Conservation (phyloP, 2,113 vertebrate species). For the Ciconia stormi region DNA sequence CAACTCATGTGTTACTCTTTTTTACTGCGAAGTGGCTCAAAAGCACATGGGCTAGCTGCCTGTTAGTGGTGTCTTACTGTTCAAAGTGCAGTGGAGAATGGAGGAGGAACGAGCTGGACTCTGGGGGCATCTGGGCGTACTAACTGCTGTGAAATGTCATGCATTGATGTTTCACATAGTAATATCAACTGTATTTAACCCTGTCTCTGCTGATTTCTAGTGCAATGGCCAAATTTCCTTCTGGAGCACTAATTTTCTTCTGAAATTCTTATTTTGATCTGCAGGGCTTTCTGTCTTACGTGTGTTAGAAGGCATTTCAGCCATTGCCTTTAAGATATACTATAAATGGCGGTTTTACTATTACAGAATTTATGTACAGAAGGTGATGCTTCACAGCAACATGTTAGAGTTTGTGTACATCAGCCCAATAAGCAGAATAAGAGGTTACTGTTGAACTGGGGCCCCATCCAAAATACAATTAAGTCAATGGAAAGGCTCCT, state of each 20-base stretch:
- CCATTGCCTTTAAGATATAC: neutral
- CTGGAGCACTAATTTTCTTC: neutral
- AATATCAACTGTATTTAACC: slow-evolving; percentile 19
- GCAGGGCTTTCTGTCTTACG: neutral
- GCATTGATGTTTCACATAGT: slow-evolving; percentile 41
- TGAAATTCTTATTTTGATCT: neutral
- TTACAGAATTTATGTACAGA: neutral
- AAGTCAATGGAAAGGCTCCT: neutral
- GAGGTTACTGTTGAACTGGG: neutral
- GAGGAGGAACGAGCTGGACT: slow-evolving; percentile 41
- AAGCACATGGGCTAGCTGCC: slow-evolving; percentile 35
- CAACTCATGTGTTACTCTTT: slow-evolving; percentile 19
- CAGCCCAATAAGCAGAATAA: neutral
- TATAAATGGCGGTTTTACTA: neutral
- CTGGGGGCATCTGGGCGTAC: slow-evolving; percentile 34
- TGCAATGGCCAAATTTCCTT: neutral
- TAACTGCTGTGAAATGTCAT: slow-evolving; percentile 53
- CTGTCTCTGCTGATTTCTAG: neutral
- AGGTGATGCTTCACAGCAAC: neutral
- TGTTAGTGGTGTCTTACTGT: slow-evolving; percentile 23
- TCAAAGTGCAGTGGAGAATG: slow-evolving; percentile 57
- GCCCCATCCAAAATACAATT: neutral
- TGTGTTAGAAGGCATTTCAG: neutral
- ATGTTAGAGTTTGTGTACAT: neutral
- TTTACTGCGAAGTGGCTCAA: slow-evolving; percentile 54